Base-by-base conservation (phyloP, 2,113 vertebrate species). In the Lamprologus sp. region DNA sequence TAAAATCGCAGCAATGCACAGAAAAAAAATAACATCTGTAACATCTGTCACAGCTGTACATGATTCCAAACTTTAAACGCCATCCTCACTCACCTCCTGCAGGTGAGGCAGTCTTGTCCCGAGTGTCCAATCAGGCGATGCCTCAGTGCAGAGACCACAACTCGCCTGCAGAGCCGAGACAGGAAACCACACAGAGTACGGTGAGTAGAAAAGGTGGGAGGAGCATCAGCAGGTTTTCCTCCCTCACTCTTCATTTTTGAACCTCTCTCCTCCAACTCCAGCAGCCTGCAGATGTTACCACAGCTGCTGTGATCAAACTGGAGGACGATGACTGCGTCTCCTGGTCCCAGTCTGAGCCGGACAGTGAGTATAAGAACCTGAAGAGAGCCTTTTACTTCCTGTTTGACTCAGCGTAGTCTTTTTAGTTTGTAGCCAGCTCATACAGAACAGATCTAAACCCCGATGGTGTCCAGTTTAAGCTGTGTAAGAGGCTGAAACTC, bases 281-380 rank as follows among this genome's bases (percentile, higher is more conserved):
- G 89, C 21, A 73, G 1, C 17, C 87, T 15, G 79, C 55, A 15
- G 84, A 15, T 0, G 84, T 0, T 23, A 5, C 42, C 63, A 12
- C 11, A 65, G 12, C 84, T 1, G 21, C 80, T 1, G 58, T 85
- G 31, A 92, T 96, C 89, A 96, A 96, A 37, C 79, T 92, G 87
- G 95, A 96, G 87, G 87, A 88, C 7, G 86, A 84, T 4, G 80
- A 82, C 82, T 84, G 89, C 1, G 92, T 90, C 7, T 79, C 88
- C 70, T 94, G 94, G 94, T 86, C 80, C 14, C 84, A 3, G 13
- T 2, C 81, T 31, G 87, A 92, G 23, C 83, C 19, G 19, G 80
- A 82, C 31, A 53, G 92, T 94, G 1, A 92, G 91, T 85, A 37
- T 47, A 28, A 26, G 45, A 77, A n/a, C 2, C 73, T 5, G 21